These are phyloP conservation scores for Psammodynastes pulverulentus DNA, from an alignment of 2,113 vertebrate species.

Conservation along the genomic window DNA sequence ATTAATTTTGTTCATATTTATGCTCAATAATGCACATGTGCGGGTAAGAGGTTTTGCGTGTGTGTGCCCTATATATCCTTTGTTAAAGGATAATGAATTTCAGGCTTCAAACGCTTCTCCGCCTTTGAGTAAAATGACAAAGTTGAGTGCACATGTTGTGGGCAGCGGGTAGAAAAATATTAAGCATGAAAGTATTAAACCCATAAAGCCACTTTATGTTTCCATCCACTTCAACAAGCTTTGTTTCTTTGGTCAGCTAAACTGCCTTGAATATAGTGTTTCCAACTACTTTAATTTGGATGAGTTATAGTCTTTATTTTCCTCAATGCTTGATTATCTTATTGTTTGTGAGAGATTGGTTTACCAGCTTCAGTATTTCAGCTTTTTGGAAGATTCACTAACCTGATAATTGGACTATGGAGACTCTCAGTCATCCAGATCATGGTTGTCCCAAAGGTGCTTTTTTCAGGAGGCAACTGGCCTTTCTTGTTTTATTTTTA, in stretches of 20 bases:
- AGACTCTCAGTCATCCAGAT: too few species aligned
- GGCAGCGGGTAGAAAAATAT: neutral
- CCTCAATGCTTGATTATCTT: neutral
- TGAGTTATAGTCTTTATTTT: neutral
- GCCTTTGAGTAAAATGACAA: constrained; percentile 13
- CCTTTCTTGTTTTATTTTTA: too few species aligned
- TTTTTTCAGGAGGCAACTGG: too few species aligned
- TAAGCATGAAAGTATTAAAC: neutral
- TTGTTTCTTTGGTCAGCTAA: constrained; percentile 6
- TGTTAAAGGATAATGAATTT: constrained; percentile 55
- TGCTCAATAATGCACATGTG: constrained; percentile 64
- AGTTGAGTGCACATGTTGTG: neutral
- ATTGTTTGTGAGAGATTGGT: constrained; percentile 15
- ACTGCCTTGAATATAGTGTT: neutral
- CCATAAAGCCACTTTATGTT: neutral
- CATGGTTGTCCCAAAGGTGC: too few species aligned
- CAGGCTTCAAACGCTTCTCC: constrained; percentile 47
- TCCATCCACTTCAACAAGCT: neutral
- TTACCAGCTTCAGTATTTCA: constrained; percentile 13
- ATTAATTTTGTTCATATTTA: constrained; percentile 67
- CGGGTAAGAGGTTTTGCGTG: constrained; percentile 38
- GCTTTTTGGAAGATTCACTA: neutral
- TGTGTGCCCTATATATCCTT: constrained; percentile 44
- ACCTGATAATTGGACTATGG: too few species aligned
- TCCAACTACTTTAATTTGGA: constrained; percentile 17